A percentile compares a stretch with the other conserved stretches of the same genome.
phyloP scores from a whole-genome alignment of 2,888 invertebrate genomes.

The Charanyca ferruginea region DNA sequence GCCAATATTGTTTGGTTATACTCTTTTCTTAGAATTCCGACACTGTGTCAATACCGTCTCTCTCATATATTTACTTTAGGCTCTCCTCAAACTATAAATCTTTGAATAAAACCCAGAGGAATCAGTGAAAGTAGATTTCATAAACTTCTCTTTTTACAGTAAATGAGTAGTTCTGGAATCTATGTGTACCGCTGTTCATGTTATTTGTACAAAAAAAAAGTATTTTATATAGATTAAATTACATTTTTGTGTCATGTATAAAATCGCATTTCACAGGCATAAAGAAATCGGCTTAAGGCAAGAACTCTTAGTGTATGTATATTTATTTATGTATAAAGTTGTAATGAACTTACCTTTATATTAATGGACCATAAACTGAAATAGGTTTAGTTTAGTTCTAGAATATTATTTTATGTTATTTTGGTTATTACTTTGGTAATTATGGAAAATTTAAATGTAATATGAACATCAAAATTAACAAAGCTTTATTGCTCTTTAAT shows the following conservation, averaged over 20 bases:
- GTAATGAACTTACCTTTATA: too few species aligned
- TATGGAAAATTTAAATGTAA: constrained; percentile 5
- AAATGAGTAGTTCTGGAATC: constrained; percentile 7
- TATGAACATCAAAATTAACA: constrained; percentile 19
- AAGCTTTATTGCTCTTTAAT: constrained; percentile 20
- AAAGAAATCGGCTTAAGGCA: too few species aligned
- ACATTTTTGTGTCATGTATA: too few species aligned
- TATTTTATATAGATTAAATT: too few species aligned
- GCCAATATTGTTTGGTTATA: constrained; percentile 35
- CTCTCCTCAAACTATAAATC: constrained; percentile 40
- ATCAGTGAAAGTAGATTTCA: constrained; percentile 22
- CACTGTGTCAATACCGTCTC: constrained; percentile 23
- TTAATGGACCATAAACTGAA: background rate
- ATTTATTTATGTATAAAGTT: too few species aligned
- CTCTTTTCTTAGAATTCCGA: constrained; percentile 24
- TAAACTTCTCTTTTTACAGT: constrained; percentile 9
- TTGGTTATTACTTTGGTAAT: background rate
- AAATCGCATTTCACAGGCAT: too few species aligned
- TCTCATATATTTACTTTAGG: constrained; percentile 27
- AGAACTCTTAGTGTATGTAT: too few species aligned
- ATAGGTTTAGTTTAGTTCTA: background rate
- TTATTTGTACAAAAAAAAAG: background rate
- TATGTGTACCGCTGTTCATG: background rate
- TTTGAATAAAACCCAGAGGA: constrained; percentile 24
- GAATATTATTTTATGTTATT: constrained; percentile 5